These are phyloP conservation scores for Pterophyllum scalare DNA, from an alignment of 2,113 vertebrate species.

Conservation along the genomic window DNA sequence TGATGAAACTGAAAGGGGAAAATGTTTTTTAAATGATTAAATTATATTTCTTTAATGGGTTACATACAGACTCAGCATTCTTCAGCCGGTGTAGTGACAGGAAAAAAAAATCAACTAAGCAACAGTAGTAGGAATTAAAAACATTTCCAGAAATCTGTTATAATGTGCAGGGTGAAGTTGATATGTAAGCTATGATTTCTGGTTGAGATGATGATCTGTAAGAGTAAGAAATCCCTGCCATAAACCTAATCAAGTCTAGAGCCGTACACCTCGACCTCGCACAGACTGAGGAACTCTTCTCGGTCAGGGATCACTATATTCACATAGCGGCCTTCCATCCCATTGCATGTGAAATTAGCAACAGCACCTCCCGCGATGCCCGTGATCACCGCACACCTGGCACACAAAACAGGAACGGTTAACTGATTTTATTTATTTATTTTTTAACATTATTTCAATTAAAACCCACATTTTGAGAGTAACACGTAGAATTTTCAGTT, in stretches of 20 bases:
- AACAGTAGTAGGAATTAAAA: too few species aligned
- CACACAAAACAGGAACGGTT: not conserved
- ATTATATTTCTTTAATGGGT: not conserved
- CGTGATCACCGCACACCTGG: constrained; percentile 18
- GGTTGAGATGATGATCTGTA: not conserved
- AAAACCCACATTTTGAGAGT: not conserved
- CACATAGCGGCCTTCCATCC: constrained; percentile 22
- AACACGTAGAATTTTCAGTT: not conserved
- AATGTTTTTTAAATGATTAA: not conserved
- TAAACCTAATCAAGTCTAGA: constrained; percentile 9
- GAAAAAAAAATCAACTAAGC: not conserved
- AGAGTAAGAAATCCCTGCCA: not conserved
- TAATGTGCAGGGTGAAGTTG: not conserved
- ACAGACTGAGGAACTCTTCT: not conserved
- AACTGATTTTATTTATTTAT: not conserved
- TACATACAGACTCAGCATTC: not conserved
- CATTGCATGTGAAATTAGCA: not conserved
- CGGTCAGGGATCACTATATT: not conserved
- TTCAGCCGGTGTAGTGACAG: not conserved
- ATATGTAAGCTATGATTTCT: not conserved
- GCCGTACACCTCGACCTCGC: constrained; percentile 25
- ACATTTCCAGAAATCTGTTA: not conserved
- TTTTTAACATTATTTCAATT: not conserved
- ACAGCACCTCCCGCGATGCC: not conserved
- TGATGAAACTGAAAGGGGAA: not conserved